Conservation (phyloP, 2,797 vertebrate species). For the Crenuchus spilurus region DNA sequence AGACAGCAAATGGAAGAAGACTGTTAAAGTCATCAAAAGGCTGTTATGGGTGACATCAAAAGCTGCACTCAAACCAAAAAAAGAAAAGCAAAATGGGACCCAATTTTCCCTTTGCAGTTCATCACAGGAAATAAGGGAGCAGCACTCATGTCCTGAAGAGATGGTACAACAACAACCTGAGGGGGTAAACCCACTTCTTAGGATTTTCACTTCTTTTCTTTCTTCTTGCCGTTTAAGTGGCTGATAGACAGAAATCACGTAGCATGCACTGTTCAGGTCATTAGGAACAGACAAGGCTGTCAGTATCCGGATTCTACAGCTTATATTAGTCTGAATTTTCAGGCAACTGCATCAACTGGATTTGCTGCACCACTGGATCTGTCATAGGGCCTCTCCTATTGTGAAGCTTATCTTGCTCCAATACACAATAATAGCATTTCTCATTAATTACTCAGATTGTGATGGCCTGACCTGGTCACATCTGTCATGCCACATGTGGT, state of each 20-base stretch:
- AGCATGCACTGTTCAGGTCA: not conserved
- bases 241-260: not conserved
- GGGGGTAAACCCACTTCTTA: not conserved
- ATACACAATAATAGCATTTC: no score
- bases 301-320: not conserved
- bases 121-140: not conserved
- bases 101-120: not conserved
- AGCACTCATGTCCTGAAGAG: not conserved
- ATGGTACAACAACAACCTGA: not conserved
- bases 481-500: no score
- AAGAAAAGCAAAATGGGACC: conserved; percentile 4
- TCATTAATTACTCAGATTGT: no score
- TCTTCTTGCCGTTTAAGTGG: not conserved
- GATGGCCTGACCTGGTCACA: no score
- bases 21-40: conserved; percentile 4
- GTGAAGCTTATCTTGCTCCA: not conserved
- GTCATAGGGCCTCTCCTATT: not conserved
- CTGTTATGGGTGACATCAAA: not conserved
- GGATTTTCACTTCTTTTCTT: not conserved
- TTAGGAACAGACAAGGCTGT: not conserved
- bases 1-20: not conserved
- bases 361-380: not conserved
- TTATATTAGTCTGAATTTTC: not conserved
- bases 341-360: not conserved
- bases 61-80: not conserved